These are phyloP conservation scores for Haplochromis burtoni DNA, from an alignment of 2,113 vertebrate genomes.

Conservation along the genomic window DNA sequence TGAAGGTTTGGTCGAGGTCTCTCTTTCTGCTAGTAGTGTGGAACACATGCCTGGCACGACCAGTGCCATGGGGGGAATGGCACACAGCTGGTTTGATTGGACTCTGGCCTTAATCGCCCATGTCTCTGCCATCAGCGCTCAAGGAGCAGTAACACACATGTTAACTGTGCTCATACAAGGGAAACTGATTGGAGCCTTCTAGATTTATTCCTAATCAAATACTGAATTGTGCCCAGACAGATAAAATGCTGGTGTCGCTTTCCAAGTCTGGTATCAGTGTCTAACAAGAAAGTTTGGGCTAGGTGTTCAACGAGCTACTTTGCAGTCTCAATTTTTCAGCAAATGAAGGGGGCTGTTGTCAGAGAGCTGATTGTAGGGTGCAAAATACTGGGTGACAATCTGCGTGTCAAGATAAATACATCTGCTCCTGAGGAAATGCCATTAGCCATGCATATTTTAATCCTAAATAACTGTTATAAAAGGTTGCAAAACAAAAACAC, in stretches of 20 bases:
- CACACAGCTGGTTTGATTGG: constrained; percentile 66
- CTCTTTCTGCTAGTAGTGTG: constrained; percentile 20
- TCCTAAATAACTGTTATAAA: neutral
- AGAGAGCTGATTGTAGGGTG: constrained; percentile 15
- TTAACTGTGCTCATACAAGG: constrained; percentile 54
- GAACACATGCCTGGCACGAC: constrained; percentile 56
- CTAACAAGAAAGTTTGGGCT: constrained; percentile 11
- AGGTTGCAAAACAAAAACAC: neutral
- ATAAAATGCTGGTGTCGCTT: constrained; percentile 34
- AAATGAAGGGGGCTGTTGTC: constrained; percentile 15
- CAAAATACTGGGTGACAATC: neutral
- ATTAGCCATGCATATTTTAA: constrained; percentile 29
- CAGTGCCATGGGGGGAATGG: constrained; percentile 22
- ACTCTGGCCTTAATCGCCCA: constrained; percentile 47
- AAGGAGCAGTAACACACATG: constrained; percentile 56
- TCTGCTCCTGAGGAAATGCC: constrained; percentile 8
- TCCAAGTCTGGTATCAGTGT: constrained; percentile 26
- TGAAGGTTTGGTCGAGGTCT: constrained; percentile 21
- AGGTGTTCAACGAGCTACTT: constrained; percentile 13
- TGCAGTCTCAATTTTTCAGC: neutral
- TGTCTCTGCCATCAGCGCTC: constrained; percentile 56
- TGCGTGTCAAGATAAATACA: constrained; percentile 19
- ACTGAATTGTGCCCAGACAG: constrained; percentile 27
- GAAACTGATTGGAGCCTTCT: constrained; percentile 63
- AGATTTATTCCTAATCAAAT: constrained; percentile 60